Conservation (phyloP, 2,888 invertebrate genomes). For the Pseudococcus longispinus region DNA sequence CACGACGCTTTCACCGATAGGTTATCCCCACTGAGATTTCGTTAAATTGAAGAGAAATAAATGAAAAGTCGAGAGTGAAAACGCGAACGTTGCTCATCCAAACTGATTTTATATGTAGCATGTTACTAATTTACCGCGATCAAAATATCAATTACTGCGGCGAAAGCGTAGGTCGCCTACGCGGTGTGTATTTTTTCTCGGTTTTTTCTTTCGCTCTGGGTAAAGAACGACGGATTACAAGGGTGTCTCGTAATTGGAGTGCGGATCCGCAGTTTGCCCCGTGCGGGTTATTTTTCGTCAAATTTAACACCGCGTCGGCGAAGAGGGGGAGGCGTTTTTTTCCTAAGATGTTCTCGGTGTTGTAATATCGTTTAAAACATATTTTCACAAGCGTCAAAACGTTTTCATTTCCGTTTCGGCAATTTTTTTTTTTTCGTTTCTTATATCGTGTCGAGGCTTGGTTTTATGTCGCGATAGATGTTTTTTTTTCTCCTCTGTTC, state of each 20-base stretch:
- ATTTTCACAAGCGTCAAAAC: slow-evolving; percentile 22
- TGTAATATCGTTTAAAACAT: slow-evolving; percentile 30
- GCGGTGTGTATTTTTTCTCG: neutral
- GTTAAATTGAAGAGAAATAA: neutral
- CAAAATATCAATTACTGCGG: slow-evolving; percentile 40
- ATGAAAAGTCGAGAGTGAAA: neutral
- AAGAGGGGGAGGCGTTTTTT: neutral
- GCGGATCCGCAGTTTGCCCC: slow-evolving; percentile 8
- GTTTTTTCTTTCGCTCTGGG: neutral
- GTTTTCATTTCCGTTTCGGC: slow-evolving; percentile 41
- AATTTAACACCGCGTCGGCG: neutral
- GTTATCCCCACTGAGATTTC: neutral
- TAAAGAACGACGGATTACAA: neutral
- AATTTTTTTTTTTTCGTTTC: slow-evolving; percentile 1
- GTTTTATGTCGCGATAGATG: slow-evolving; percentile 11
- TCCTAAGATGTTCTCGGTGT: slow-evolving; percentile 8
- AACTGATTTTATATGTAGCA: slow-evolving; percentile 10
- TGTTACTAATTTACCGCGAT: slow-evolving; percentile 16
- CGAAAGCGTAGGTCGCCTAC: neutral
- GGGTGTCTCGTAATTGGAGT: slow-evolving; percentile 39
- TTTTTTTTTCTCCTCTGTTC: neutral
- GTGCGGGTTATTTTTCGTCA: slow-evolving; percentile 23
- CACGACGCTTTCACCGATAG: neutral
- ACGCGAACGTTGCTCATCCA: neutral
- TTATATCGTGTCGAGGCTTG: neutral